These are phyloP conservation scores for Geococcyx californianus DNA, from an alignment of 2,113 vertebrate genomes.

Conservation along the genomic window DNA sequence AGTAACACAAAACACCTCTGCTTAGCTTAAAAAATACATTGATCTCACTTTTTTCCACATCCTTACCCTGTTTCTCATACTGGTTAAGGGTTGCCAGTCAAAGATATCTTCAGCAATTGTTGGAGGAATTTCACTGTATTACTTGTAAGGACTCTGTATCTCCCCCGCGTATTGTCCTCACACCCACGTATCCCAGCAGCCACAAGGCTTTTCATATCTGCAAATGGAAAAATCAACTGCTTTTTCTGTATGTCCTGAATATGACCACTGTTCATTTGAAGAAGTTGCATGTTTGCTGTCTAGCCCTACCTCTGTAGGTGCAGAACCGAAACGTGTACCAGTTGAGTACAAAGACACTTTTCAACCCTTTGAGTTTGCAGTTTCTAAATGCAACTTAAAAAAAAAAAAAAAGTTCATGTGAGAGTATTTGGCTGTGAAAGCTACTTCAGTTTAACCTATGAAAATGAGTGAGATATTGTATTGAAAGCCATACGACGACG, in stretches of 20 bases:
- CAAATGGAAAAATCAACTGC: background rate
- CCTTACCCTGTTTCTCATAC: background rate
- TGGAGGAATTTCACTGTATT: background rate
- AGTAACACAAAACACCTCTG: background rate
- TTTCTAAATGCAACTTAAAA: background rate
- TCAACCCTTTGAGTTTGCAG: background rate
- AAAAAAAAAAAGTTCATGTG: background rate
- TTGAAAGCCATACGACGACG: background rate
- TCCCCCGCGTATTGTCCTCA: background rate
- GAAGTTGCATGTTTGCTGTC: background rate
- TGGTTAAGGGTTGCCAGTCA: background rate
- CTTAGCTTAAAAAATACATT: background rate
- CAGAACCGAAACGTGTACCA: background rate
- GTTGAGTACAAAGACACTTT: background rate
- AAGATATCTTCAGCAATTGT: background rate
- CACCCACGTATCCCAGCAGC: background rate
- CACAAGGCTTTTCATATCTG: background rate
- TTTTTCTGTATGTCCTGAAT: background rate
- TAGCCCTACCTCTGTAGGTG: background rate
- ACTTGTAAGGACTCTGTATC: background rate
- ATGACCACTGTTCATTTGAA: background rate
- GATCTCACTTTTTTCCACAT: background rate
- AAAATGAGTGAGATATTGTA: background rate
- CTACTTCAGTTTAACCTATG: background rate
- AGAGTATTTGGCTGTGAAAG: background rate